Conservation (phyloP, 2,888 invertebrate species). For the Plebejus melissa region DNA sequence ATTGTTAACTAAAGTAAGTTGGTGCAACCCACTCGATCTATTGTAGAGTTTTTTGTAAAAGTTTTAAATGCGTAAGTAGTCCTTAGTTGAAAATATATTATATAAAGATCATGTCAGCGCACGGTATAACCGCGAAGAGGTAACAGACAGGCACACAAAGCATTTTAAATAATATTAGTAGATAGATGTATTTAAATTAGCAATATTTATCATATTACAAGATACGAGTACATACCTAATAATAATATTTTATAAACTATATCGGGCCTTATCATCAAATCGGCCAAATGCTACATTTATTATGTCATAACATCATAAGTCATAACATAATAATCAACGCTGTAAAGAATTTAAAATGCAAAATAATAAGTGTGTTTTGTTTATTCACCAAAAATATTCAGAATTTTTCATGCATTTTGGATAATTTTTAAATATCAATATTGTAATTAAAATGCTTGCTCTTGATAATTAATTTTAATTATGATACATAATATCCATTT, state of each 20-base stretch:
- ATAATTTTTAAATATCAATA: no score
- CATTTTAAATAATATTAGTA: slow-evolving; percentile 31
- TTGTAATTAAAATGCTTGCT: no score
- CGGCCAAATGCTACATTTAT: background rate
- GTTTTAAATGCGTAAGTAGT: background rate
- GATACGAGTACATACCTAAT: background rate
- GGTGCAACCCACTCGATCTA: background rate
- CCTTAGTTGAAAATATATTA: background rate
- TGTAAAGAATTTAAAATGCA: background rate
- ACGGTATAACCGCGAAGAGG: background rate
- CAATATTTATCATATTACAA: background rate
- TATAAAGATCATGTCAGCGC: background rate
- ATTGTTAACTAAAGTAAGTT: no score
- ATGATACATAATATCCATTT: no score
- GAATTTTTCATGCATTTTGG: no score
- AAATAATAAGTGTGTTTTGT: no score
- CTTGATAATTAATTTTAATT: no score
- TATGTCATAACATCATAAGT: background rate
- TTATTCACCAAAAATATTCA: no score
- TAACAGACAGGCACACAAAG: no score
- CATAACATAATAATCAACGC: background rate
- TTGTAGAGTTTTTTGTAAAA: background rate
- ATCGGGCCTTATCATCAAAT: background rate
- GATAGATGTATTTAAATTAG: slow-evolving; percentile 40
- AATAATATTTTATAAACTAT: background rate